Evolutionary conservation across 1,140 invertebrate genomes (phyloP).

Genomic region (Fopius arisanus): DNA sequence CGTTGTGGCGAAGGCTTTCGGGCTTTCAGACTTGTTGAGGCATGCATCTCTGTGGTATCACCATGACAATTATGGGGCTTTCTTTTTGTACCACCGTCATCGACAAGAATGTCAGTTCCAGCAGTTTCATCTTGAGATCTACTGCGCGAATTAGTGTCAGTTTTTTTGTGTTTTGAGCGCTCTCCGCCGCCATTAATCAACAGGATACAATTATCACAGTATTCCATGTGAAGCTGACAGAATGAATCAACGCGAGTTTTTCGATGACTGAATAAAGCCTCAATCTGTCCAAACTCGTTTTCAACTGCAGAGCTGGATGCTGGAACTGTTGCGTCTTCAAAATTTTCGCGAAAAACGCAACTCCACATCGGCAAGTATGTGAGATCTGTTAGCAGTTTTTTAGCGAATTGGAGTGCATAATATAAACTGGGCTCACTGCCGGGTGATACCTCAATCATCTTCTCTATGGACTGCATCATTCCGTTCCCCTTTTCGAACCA

Average conservation of each 20-base stretch:
- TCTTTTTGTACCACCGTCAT: background rate
- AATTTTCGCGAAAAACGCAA: background rate
- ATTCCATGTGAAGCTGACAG: background rate
- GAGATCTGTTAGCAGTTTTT: background rate
- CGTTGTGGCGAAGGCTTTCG: background rate
- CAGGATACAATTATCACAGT: background rate
- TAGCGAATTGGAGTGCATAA: background rate
- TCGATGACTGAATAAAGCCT: background rate
- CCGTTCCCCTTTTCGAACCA: background rate
- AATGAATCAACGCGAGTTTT: background rate
- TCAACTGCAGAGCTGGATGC: background rate
- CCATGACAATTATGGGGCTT: too few species aligned
- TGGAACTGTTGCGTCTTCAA: background rate
- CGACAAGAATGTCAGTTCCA: background rate
- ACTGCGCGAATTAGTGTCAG: background rate
- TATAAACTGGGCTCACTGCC: background rate
- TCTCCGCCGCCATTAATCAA: background rate
- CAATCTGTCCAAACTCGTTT: background rate
- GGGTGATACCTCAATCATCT: background rate
- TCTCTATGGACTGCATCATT: background rate
- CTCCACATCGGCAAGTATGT: background rate
- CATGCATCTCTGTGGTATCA: background rate
- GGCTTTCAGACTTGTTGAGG: background rate
- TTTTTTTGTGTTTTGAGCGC: background rate
- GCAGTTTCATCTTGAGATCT: background rate